Conservation (phyloP, 2,888 invertebrate species). For the Diploptera punctata region DNA sequence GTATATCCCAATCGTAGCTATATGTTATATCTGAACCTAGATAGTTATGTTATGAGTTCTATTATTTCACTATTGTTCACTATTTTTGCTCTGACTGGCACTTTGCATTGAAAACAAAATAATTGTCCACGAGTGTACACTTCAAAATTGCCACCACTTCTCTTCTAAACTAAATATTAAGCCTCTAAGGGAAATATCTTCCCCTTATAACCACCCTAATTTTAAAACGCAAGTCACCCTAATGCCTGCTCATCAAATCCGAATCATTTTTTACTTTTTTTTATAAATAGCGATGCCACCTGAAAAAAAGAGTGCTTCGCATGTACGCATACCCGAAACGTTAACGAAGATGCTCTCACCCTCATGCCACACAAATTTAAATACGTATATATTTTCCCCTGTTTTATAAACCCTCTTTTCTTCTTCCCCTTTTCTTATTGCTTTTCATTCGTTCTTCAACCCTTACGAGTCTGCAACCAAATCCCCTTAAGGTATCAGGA, state of each 20-base stretch:
- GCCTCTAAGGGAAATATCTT: constrained; percentile 18
- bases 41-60: too few species aligned
- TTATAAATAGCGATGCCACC: neutral
- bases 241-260: constrained; percentile 29
- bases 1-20: too few species aligned
- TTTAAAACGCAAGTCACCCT: constrained; percentile 23
- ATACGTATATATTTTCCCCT: constrained; percentile 21
- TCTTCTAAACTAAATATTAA: constrained; percentile 15
- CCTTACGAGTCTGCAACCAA: neutral
- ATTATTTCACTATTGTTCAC: too few species aligned
- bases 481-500: neutral
- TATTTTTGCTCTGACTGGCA: too few species aligned
- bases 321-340: constrained; percentile 15
- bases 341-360: constrained; percentile 3
- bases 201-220: constrained; percentile 17
- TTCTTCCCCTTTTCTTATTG: neutral
- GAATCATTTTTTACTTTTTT: constrained; percentile 20
- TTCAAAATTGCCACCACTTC: constrained; percentile 3
- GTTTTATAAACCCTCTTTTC: neutral
- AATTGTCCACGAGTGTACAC: neutral
- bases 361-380: neutral
- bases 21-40: too few species aligned
- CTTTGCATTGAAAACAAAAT: too few species aligned
- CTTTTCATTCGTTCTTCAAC: neutral
- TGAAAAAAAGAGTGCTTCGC: neutral